These are phyloP conservation scores for Syndactyla subalaris DNA, from an alignment of 2,797 vertebrate species.

Conservation along the genomic window DNA sequence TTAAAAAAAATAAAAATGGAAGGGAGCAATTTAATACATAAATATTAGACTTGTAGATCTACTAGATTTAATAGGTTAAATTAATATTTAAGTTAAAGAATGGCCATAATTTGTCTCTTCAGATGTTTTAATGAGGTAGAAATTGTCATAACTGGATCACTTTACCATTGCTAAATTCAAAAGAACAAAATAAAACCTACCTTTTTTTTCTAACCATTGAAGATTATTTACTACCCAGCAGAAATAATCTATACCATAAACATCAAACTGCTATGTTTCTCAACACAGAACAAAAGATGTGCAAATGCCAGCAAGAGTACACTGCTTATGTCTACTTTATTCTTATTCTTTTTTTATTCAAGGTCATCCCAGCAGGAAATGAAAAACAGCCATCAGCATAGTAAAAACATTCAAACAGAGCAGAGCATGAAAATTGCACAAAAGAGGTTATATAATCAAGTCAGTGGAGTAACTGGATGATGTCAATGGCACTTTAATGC, in stretches of 20 bases:
- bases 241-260: slow-evolving; percentile 52
- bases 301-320: slow-evolving; percentile 69
- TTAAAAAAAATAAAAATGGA: not conserved
- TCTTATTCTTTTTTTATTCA: slow-evolving; percentile 71
- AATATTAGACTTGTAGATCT: not conserved
- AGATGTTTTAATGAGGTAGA: not conserved
- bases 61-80: not conserved
- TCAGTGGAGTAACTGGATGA: slow-evolving; percentile 59
- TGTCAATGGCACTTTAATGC: slow-evolving; percentile 66
- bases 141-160: not conserved
- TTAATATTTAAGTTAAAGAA: not conserved
- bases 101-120: not conserved
- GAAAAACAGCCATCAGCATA: slow-evolving; percentile 72
- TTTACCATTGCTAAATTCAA: not conserved
- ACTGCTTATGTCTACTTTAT: slow-evolving; percentile 72
- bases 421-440: slow-evolving; percentile 73
- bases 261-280: slow-evolving; percentile 50
- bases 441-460: slow-evolving; percentile 70
- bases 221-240: slow-evolving; percentile 28
- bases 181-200: not conserved
- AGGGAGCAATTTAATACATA: not conserved
- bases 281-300: slow-evolving; percentile 68
- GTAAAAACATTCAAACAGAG: slow-evolving; percentile 74
- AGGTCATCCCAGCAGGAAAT: slow-evolving; percentile 76
- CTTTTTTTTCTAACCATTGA: not conserved